These are phyloP conservation scores for Cataglyphis hispanica DNA, from an alignment of 1,140 invertebrate genomes.

Conservation along the genomic window DNA sequence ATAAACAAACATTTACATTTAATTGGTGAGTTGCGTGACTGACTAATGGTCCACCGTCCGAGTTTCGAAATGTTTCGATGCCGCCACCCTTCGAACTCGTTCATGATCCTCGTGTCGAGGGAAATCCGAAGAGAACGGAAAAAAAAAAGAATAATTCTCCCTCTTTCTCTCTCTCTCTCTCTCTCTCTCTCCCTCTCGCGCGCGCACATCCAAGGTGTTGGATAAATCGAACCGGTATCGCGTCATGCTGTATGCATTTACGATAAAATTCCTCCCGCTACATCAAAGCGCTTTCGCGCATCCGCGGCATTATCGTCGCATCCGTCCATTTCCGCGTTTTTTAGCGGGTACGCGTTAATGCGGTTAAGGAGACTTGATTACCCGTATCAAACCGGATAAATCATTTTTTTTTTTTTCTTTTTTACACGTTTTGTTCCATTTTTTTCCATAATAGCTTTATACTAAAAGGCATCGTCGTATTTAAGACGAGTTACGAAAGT, in stretches of 20 bases:
- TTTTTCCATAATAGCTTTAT: slow-evolving; percentile 31
- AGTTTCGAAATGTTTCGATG: slow-evolving; percentile 77
- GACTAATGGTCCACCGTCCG: slow-evolving; percentile 74
- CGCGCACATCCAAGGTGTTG: slow-evolving; percentile 56
- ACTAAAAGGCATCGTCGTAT: not conserved
- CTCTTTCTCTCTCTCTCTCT: too few relatives aligned
- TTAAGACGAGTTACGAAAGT: not conserved
- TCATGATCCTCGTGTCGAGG: slow-evolving; percentile 57
- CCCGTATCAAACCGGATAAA: slow-evolving; percentile 60
- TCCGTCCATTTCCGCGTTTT: slow-evolving; percentile 59
- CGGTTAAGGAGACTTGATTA: slow-evolving; percentile 61
- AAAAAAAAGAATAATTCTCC: slow-evolving; percentile 21
- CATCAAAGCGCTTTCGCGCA: slow-evolving; percentile 55
- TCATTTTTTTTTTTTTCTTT: slow-evolving; percentile 38
- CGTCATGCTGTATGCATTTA: slow-evolving; percentile 34
- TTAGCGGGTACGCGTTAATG: slow-evolving; percentile 56
- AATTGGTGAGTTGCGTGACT: slow-evolving; percentile 81
- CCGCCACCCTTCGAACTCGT: slow-evolving; percentile 63
- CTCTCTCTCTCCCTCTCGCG: not conserved
- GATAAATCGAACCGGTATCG: slow-evolving; percentile 66
- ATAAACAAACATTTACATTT: slow-evolving; percentile 85
- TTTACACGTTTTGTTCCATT: slow-evolving; percentile 35
- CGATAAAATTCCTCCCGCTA: slow-evolving; percentile 58
- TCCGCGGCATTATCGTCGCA: slow-evolving; percentile 36
- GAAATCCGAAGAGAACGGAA: slow-evolving; percentile 59